A percentile compares a stretch with the other conserved stretches of the same genome.
Conservation (phyloP, 2,797 vertebrate species). For the Tapera naevia region DNA sequence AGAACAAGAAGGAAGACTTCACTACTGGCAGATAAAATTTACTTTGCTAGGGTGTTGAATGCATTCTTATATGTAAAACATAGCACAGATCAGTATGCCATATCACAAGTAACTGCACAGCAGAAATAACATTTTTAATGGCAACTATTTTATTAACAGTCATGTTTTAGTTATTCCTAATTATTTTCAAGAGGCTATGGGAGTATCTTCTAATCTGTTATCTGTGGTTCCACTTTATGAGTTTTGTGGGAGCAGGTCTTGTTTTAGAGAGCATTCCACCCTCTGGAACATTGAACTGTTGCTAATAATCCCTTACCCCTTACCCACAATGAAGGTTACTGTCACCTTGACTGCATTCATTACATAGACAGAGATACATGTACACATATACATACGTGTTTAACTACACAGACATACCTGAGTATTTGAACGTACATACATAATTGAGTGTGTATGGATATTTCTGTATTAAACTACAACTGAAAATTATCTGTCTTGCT, state of each 20-base stretch:
- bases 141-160: background rate
- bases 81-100: background rate
- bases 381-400: background rate
- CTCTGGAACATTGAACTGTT: background rate
- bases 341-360: background rate
- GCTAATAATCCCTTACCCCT: background rate
- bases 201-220: background rate
- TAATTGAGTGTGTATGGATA: background rate
- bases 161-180: background rate
- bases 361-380: background rate
- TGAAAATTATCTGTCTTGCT: background rate
- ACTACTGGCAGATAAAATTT: background rate
- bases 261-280: background rate
- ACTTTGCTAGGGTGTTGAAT: background rate
- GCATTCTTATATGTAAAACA: background rate
- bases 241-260: background rate
- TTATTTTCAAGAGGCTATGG: background rate
- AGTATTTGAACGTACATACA: background rate
- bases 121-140: conserved; percentile 19
- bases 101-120: background rate
- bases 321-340: background rate
- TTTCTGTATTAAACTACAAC: background rate
- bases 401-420: background rate
- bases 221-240: background rate
- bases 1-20: background rate